Evolutionary conservation across 2,113 vertebrate species (phyloP), one percentile per base, ranked within the genome.

Genomic region (Dicaeum eximium): DNA sequence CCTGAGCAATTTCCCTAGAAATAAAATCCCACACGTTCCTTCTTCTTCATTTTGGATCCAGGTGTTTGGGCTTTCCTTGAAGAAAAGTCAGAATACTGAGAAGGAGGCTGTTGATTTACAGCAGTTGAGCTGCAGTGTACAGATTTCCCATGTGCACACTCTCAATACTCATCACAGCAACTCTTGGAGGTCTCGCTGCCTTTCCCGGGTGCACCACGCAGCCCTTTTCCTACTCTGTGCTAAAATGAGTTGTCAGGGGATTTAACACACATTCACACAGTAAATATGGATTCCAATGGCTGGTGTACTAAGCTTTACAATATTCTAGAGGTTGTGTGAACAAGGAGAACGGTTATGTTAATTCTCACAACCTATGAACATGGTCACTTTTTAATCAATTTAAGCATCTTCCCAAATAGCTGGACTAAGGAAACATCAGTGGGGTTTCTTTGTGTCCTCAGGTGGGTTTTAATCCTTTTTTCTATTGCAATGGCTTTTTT

Each of bases 211-310:
- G 62, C 82, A 62, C 61, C 71, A 58, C 2, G 3, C 33, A 95
- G 71, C 47, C 47, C 38, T 70, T 66, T 67, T 64, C 56, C 82
- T 78, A 16, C 11, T 0, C 0, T 0, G 0, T 45, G 45, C 58
- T 82, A 25, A 84, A 94, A 74, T 31, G 21, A 83, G 12, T 30
- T 85, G 42, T 73, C 23, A 86, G 66, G 54, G 86, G 86, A 57
- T 73, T 72, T 45, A 88, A 37, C 31, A 90, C 62, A 61, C 40
- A 42, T 65, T 69, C 83, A 75, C 53, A 85, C 45, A 66, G 45
- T 16, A 58, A 70, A 86, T 54, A 58, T 1, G 5, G 60, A 62
- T 70, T 62, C 44, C 24, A 84, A 14, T 1, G 7, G 47, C 38
- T 37, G 45, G 13, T 31, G 22, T 25, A 38, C 38, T 61, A 37